A percentile compares a stretch with the other conserved stretches of the same genome.
These are phyloP conservation scores for Nipponia nippon DNA, from an alignment of 2,113 vertebrate species.

Conservation along the genomic window DNA sequence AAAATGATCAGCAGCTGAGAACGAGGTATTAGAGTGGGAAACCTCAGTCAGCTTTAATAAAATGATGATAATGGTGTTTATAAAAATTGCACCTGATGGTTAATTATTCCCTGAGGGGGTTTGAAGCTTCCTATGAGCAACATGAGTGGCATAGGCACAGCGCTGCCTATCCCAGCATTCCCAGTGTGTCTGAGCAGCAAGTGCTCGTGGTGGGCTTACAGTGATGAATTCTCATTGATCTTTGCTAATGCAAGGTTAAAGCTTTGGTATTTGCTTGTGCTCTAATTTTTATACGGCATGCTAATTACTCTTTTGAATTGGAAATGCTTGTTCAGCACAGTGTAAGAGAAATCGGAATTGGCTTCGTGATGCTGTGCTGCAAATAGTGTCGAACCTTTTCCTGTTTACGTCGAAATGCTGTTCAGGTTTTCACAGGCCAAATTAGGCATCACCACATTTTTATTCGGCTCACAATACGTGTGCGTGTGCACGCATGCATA, in stretches of 20 bases:
- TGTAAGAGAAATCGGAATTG: not conserved
- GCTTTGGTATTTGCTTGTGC: conserved; percentile 39
- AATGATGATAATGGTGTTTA: not conserved
- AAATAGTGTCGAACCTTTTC: not conserved
- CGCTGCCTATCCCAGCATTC: not conserved
- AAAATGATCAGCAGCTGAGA: not conserved
- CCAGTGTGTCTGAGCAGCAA: not conserved
- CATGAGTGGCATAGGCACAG: not conserved
- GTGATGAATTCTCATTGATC: conserved; percentile 24
- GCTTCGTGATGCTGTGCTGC: not conserved
- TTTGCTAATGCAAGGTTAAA: conserved; percentile 36
- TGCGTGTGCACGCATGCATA: not conserved
- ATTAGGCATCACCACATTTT: conserved; percentile 26
- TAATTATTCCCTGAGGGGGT: not conserved
- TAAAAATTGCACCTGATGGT: not conserved
- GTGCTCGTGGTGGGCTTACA: not conserved
- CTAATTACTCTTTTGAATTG: conserved; percentile 31
- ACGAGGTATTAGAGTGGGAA: not conserved
- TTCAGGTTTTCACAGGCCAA: conserved; percentile 36
- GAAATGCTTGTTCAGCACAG: conserved; percentile 12
- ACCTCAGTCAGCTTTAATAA: not conserved
- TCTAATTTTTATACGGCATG: not conserved
- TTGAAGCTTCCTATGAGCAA: not conserved
- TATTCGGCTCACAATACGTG: not conserved
- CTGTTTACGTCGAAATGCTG: not conserved